Base-by-base conservation (phyloP, 2,888 invertebrate genomes). In the Ceraclea dissimilis region DNA sequence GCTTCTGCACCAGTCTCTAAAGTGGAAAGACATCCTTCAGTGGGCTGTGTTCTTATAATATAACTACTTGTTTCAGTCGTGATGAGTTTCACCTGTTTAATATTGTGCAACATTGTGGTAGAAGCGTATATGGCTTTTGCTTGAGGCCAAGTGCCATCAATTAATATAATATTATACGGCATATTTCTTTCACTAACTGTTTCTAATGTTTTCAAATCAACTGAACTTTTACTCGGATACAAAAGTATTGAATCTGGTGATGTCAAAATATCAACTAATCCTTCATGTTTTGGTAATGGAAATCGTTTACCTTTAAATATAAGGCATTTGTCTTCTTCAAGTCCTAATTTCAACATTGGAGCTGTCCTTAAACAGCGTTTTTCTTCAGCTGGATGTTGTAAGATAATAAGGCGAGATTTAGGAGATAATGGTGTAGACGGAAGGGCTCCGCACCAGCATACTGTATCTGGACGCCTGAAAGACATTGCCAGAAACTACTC, bases 141-240 rank as follows among this genome's bases (percentile, higher is more conserved):
- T 72, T 96, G 95, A 1, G 93, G 89, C 95, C 95, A 96, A 10
- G 96, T 96, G 2, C 96, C 95, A 76, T 96, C 95, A 61, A 96
- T 81, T 44, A 95, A 73, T 47, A 95, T 77, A 52, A 95, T 75
- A 69, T 90, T 93, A 67, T 88, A 90, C 10, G 78, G 79, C 46
- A 71, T 73, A 26, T 69, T 63, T 62, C 67, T 65, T 53, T 74
- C 72, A 63, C 74, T 72, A 56, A 69, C 52, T 8, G 51, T 66
- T 54, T 75, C 69, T 34, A 84, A 66, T 55, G 74, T 72, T 65
- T 79, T 80, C 60, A 93, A 79, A 66, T 88, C 83, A 51, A 86
- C 74, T 1, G 93, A 86, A 63, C 80, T 75, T 67, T 82, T 79
- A 63, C 90, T 89, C 26, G 93, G 93, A 72, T 91, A 93, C 2